phyloP scores from a whole-genome alignment of 2,888 invertebrate species.

The Phoronis australis region DNA sequence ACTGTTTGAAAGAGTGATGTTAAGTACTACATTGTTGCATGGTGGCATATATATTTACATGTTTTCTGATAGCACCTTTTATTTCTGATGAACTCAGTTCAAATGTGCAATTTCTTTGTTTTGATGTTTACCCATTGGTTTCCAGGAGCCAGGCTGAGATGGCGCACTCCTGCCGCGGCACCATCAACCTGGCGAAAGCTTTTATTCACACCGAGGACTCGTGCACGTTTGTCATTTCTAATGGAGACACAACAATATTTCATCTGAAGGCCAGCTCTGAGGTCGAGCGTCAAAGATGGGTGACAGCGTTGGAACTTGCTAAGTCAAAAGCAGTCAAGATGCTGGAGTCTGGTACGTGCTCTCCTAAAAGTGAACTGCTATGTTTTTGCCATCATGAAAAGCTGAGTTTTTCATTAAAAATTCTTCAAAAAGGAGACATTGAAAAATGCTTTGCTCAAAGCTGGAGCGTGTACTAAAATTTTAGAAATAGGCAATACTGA shows the following conservation, averaged over 20 bases:
- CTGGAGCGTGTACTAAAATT: no score
- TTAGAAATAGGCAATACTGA: no score
- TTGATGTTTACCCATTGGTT: conserved; percentile 11
- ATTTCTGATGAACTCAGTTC: no score
- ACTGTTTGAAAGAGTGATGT: not conserved
- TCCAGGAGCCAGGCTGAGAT: conserved; percentile 93
- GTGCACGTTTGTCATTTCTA: conserved; percentile 92
- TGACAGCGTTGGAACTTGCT: conserved; percentile 92
- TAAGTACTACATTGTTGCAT: not conserved
- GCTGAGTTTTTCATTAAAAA: no score
- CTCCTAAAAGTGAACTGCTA: not conserved
- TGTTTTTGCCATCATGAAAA: no score
- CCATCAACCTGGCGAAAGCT: conserved; percentile 93
- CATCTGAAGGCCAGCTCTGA: conserved; percentile 85
- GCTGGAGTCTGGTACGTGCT: conserved; percentile 57
- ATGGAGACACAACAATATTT: conserved; percentile 96
- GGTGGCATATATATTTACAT: not conserved
- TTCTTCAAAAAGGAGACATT: no score
- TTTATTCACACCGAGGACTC: conserved; percentile 93
- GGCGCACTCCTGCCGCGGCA: conserved; percentile 95
- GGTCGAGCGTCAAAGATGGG: conserved; percentile 95
- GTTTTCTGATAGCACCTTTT: no score
- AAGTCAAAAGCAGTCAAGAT: conserved; percentile 65
- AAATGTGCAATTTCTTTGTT: no score
- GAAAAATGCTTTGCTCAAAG: no score